phyloP scores from a whole-genome alignment of 2,113 vertebrate species.

The Paracanthobrama guichenoti region DNA sequence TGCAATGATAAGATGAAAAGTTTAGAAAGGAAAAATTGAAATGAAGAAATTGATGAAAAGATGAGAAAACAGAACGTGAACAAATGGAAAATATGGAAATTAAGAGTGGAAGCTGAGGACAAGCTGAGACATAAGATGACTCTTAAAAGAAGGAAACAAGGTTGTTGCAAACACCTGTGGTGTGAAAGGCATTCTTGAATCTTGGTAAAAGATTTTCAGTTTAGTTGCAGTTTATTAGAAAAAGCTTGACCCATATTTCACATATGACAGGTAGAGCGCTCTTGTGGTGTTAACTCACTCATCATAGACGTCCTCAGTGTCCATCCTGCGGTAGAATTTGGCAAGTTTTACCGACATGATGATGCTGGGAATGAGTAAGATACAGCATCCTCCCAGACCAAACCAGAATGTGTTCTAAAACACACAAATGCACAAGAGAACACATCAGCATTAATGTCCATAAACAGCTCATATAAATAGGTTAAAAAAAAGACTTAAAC shows the following conservation, averaged over 20 bases:
- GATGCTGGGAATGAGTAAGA: conserved; percentile 88
- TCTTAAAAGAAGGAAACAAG: background rate
- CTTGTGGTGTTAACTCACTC: conserved; percentile 80
- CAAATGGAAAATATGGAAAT: background rate
- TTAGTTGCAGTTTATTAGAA: background rate
- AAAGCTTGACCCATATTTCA: background rate
- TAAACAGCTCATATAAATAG: background rate
- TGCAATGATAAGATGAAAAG: background rate
- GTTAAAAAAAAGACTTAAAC: background rate
- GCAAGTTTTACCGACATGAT: conserved; percentile 87
- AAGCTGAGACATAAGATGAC: background rate
- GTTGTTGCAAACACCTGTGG: background rate
- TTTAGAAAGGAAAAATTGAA: background rate
- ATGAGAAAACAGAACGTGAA: conserved; percentile 65
- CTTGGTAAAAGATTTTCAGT: background rate
- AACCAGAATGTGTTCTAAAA: conserved; percentile 95
- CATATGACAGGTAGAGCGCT: background rate
- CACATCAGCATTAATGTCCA: background rate
- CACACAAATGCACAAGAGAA: conserved; percentile 28
- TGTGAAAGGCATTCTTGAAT: background rate
- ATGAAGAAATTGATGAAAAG: conserved; percentile 16
- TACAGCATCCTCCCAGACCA: conserved; percentile 86
- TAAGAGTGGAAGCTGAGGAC: conserved; percentile 11
- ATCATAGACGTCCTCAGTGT: conserved; percentile 95
- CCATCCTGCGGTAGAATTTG: conserved; percentile 91